Evolutionary conservation across 2,113 vertebrate species (phyloP).

Genomic region (Lepus americanus): DNA sequence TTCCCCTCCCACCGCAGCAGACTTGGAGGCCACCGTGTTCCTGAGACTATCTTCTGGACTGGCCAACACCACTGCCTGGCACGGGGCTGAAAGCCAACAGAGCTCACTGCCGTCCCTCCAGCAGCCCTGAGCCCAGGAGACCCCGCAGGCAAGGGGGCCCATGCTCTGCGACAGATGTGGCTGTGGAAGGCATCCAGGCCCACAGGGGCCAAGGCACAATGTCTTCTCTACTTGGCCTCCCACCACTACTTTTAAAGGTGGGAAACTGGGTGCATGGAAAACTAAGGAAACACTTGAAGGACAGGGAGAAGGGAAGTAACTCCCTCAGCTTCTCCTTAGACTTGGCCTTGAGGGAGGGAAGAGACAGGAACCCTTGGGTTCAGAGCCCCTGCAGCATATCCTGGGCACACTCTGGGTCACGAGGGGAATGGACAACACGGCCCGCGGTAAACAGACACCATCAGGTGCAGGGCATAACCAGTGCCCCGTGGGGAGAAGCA

Average conservation of each 20-base stretch:
- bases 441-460: not conserved
- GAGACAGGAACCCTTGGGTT: not conserved
- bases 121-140: not conserved
- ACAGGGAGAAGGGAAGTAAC: not conserved
- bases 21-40: not conserved
- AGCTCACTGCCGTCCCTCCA: not conserved
- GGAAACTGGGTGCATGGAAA: not conserved
- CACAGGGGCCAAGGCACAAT: not conserved
- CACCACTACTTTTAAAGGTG: not conserved
- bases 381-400: not conserved
- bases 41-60: not conserved
- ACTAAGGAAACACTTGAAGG: not conserved
- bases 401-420: not conserved
- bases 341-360: not conserved
- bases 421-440: not conserved
- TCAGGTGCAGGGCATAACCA: no score
- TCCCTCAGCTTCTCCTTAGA: not conserved
- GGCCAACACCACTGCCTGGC: not conserved
- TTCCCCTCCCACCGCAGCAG: not conserved
- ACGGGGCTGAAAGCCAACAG: not conserved
- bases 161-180: not conserved
- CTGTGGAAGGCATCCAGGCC: not conserved
- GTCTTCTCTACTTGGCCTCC: not conserved
- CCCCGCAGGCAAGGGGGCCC: not conserved
- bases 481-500: no score